Evolutionary conservation across 2,888 invertebrate genomes (phyloP), one percentile per base, ranked within the genome.

Genomic region (Leptothorax acervorum): DNA sequence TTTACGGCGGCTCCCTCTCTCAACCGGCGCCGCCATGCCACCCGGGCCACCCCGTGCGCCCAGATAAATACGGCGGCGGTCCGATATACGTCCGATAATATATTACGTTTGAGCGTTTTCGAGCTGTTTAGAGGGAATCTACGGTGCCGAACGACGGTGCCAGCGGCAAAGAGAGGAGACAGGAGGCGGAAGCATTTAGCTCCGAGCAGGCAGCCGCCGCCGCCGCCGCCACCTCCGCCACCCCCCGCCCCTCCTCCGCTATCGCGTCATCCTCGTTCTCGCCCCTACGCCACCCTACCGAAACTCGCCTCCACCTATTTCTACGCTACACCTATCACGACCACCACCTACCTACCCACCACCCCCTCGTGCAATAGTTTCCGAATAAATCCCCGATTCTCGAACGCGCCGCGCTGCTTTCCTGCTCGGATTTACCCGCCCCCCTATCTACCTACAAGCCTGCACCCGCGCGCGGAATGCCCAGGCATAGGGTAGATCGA

Each of bases 371-470:
- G 89, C 91, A 87, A 89, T 90, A 94, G 94, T 94, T 94, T 94
- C 94, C 93, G 92, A 93, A 94, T 94, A 94, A 94, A 94, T 94
- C 93, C 94, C 93, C 93, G 93, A 93, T 93, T 92, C 93, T 93
- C 93, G 92, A 92, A 92, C 92, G 93, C 92, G 91, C 88, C 89
- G 92, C 92, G 92, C 92, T 92, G 92, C 92, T 92, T 92, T 92
- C 92, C 92, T 92, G 92, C 92, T 92, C 90, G 92, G 93, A 94
- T 94, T 94, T 94, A 92, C 91, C 92, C 91, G 90, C 90, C 87
- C 87, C 91, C 87, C 84, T 92, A 91, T 92, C 91, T 90, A 92
- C 89, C 88, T 89, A 90, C 86, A 81, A 90, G 85, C 84, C 89
- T 86, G 87, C 89, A 90, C 81, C 88, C 88, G 82, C 86, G 88